Base-by-base conservation (phyloP, 1,140 invertebrate genomes). In the Conus ventricosus region DNA sequence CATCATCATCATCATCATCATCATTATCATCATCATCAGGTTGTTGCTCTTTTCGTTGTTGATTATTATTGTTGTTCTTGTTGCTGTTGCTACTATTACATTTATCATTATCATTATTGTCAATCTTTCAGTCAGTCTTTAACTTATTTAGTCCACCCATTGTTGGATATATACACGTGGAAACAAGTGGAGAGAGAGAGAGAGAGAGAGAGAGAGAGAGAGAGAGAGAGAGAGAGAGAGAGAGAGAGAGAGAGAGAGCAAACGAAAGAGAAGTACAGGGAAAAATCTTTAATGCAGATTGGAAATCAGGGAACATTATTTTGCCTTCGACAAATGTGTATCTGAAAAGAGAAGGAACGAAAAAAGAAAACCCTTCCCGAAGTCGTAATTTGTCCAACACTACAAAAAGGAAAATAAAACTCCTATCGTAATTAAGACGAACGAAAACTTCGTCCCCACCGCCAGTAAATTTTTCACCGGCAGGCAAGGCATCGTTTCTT, bases 181-280 rank as follows among this genome's bases (percentile, higher is more conserved):
- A 54, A 8, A 53, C 8, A 81, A 23, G 20, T 13, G 51, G 51
- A 23, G 39, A 13, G 57, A 63, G 78, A 81, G 39, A 54, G 78
- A 81, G 39, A 54, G 78, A 81, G 39, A 54, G 78, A 78, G 39
- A 54, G 78, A 81, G 39, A 81, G 78, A 81, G 39, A 81, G 78
- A 81, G 39, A 81, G 78, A 81, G 39, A 81, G 78, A 81, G 39
- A 81, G 78, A 81, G 39, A 81, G 78, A 81, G 8, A 81, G 25
- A 81, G 10, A 81, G 78, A 83, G 2, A 83, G 81, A 57, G 10
- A 55, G 54, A 83, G 10, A 83, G 82, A 83, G 8, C 54, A 53
- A 83, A 39, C 53, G 81, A 57, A 6, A 57, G 57, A 60, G 57
- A 13, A 60, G 57, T 11, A 60, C 57, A 4, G 15, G 5, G 15